Evolutionary conservation across 2,797 vertebrate species (phyloP).

Genomic region (Onychomys torridus): DNA sequence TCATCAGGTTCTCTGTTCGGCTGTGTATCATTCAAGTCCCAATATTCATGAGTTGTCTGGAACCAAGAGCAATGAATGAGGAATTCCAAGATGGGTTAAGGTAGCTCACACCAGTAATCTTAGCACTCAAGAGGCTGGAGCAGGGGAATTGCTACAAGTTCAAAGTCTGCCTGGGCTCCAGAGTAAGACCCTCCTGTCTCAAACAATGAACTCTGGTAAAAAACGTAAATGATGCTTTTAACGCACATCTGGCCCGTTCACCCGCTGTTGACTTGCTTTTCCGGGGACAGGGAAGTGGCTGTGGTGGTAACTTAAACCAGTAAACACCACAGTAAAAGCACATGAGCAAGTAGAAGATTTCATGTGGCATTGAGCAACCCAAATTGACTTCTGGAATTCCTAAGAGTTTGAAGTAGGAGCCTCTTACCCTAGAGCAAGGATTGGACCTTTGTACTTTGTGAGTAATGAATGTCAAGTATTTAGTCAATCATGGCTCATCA

Average conservation of each 20-base stretch:
- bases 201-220: neutral
- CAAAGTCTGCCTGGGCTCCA: neutral
- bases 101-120: neutral
- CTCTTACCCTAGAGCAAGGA: slow-evolving; percentile 45
- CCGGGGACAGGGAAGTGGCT: neutral
- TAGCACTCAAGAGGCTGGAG: neutral
- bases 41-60: neutral
- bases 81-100: neutral
- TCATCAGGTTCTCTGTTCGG: neutral
- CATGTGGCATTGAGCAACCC: slow-evolving; percentile 35
- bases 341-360: slow-evolving; percentile 52
- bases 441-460: neutral
- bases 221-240: slow-evolving; percentile 29
- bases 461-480: slow-evolving; percentile 61
- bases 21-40: neutral
- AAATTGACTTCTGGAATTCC: slow-evolving; percentile 49
- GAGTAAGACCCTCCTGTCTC: neutral
- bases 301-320: slow-evolving; percentile 44
- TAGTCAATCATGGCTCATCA: slow-evolving; percentile 53
- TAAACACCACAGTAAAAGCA: slow-evolving; percentile 22
- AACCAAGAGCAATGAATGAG: slow-evolving; percentile 16
- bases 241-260: neutral
- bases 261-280: slow-evolving; percentile 17
- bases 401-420: slow-evolving; percentile 53
- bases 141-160: neutral